These are phyloP conservation scores for Blera fallax DNA, from an alignment of 2,888 invertebrate species.

Conservation along the genomic window DNA sequence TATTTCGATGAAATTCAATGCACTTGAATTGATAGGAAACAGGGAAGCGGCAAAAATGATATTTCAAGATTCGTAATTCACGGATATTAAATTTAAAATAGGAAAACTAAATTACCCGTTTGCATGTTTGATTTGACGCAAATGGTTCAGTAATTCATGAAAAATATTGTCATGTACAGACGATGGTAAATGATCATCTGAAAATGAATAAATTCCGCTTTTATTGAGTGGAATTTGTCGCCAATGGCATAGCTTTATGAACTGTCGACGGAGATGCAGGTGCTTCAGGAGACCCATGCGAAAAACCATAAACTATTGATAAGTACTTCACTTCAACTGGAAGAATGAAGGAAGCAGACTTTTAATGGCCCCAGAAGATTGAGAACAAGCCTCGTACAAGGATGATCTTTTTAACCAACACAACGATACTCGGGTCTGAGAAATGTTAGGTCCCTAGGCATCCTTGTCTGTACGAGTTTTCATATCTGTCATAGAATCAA, in stretches of 20 bases:
- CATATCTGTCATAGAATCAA: too few species aligned
- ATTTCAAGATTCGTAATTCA: neutral
- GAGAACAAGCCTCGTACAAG: too few species aligned
- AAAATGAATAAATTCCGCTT: neutral
- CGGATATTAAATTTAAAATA: neutral
- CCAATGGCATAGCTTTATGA: neutral
- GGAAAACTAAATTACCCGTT: slow-evolving; percentile 12
- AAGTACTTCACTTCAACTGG: too few species aligned
- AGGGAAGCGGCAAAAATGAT: neutral
- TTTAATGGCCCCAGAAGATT: too few species aligned
- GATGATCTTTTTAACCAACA: too few species aligned
- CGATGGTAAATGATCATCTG: slow-evolving; percentile 17
- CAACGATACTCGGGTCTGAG: too few species aligned
- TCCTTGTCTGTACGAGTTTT: too few species aligned
- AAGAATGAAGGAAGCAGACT: too few species aligned
- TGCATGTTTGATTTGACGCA: slow-evolving; percentile 5
- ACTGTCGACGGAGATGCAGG: neutral
- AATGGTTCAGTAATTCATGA: slow-evolving; percentile 8
- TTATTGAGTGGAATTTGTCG: neutral
- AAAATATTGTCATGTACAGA: neutral
- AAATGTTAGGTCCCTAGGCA: too few species aligned
- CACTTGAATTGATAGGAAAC: neutral
- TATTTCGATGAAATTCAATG: slow-evolving; percentile 48
- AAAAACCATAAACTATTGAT: too few species aligned
- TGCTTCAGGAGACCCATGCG: too few species aligned